A percentile compares a stretch with the other conserved stretches of the same genome.
Conservation (phyloP, 2,113 vertebrate species). For the Pelmatolapia mariae region DNA sequence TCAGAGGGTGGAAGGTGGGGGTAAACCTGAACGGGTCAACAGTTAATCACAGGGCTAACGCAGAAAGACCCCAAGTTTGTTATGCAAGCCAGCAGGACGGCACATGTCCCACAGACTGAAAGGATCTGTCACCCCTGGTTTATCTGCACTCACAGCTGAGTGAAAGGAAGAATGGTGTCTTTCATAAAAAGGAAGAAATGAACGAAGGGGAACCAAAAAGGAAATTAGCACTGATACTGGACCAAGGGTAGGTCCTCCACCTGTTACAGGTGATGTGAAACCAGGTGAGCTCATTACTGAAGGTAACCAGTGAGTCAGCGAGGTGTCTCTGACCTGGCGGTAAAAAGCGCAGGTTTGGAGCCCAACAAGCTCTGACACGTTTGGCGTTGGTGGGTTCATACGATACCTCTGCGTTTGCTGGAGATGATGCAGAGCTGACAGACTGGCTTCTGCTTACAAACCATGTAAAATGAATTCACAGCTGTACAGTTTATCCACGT, state of each 20-base stretch:
- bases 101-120: not conserved
- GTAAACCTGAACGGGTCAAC: not conserved
- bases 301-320: not conserved
- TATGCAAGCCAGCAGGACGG: not conserved
- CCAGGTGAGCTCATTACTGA: not conserved
- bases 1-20: not conserved
- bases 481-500: not conserved
- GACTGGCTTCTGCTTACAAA: not conserved
- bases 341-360: not conserved
- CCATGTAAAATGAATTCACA: not conserved
- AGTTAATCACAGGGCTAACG: not conserved
- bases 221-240: not conserved
- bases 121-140: fast-evolving
- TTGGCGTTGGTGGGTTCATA: not conserved
- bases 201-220: not conserved
- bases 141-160: not conserved
- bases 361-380: not conserved
- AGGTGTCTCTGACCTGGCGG: not conserved
- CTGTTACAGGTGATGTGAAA: not conserved
- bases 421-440: not conserved
- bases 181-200: not conserved
- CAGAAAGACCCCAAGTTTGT: not conserved
- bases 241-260: fast-evolving
- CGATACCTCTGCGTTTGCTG: not conserved
- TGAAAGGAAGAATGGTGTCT: not conserved